Base-by-base conservation (phyloP, 2,113 vertebrate species). In the Verasper variegatus region DNA sequence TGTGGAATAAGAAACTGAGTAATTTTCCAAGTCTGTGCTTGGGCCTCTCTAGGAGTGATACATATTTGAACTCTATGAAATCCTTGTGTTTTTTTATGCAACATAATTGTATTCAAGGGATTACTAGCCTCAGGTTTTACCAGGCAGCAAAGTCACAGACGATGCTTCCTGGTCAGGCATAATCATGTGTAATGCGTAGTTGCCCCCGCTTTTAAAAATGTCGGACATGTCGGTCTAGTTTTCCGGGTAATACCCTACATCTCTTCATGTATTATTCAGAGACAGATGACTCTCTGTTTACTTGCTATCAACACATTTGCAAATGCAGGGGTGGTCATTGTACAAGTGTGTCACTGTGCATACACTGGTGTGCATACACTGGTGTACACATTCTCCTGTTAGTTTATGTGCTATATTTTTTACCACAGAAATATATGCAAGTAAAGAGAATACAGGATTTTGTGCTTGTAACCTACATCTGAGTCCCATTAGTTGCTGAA, bases 41-140 rank as follows among this genome's bases (percentile, higher is more conserved):
- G 6, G 31, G 31, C 55, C 55, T 72, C 72, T 75, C 35, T 1
- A 21, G 42, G 40, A 73, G 42, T 71, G 68, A 81, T 75, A 76
- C 71, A 75, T 52, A 75, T 61, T 73, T 65, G 14, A 58, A 57
- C 67, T 63, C 40, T 5, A 5, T 58, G 42, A 63, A 71, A 68
- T 40, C 51, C 66, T 47, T 9, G 11, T 59, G 58, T 79, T 86
- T 86, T 81, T 81, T 89, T 79, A 85, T 27, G 61, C 54, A 23
- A 60, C 66, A 21, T 71, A 61, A 74, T 76, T 78, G 37, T 71
- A 47, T 70, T 62, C n/a, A 31, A 45, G 45, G 51, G 24, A 76
- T 78, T 74, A 27, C 60, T 68, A 61, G 71, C 51, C 66, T 66
- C 23, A 23, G 24, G 23, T 57, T 57, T 57, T 57, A 40, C 13